Conservation (phyloP, 1,140 invertebrate genomes). For the Maniola jurtina region DNA sequence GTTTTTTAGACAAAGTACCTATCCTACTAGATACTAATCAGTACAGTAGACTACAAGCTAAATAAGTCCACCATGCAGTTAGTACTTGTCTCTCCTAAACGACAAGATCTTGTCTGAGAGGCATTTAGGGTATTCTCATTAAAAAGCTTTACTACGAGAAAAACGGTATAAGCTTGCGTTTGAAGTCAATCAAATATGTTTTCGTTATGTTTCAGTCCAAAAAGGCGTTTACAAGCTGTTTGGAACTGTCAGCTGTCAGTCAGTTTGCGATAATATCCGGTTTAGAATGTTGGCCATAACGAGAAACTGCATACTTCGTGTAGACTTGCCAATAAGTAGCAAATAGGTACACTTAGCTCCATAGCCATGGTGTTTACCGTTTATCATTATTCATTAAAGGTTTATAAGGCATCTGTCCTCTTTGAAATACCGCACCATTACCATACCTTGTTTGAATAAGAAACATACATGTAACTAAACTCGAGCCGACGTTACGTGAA, state of each 20-base stretch:
- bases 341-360: background rate
- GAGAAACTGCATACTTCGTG: background rate
- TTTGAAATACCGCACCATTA: no score
- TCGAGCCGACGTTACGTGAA: no score
- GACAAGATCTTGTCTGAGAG: no score
- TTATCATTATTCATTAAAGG: background rate
- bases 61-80: no score
- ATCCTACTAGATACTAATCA: no score
- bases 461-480: no score
- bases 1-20: no score
- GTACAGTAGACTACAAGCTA: no score
- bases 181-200: slow-evolving; percentile 3
- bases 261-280: slow-evolving; percentile 1
- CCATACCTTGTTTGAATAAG: no score
- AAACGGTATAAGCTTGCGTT: background rate
- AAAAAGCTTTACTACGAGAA: slow-evolving; percentile 1
- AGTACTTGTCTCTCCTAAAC: no score
- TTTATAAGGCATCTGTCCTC: background rate
- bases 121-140: background rate
- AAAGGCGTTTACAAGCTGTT: background rate
- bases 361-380: background rate
- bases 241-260: background rate
- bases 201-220: background rate
- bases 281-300: background rate
- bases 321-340: background rate